These are phyloP conservation scores for Cephus pygmeus DNA, from an alignment of 2,888 invertebrate species.

Conservation along the genomic window DNA sequence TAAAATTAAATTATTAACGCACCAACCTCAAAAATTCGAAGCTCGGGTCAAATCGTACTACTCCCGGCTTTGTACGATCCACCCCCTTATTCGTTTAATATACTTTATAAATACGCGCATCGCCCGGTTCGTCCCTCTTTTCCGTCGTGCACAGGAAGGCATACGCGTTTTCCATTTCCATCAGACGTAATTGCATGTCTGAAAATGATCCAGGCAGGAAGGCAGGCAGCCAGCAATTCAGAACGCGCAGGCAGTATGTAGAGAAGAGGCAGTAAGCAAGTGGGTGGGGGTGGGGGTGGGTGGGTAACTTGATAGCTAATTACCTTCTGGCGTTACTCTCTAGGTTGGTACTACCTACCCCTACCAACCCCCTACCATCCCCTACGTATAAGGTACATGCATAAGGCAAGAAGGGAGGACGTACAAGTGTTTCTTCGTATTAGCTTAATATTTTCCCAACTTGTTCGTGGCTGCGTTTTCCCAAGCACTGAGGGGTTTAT, in stretches of 20 bases:
- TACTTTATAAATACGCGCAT: not conserved
- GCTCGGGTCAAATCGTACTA: not conserved
- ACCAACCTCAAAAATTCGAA: not conserved
- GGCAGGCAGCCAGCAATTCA: slow-evolving; percentile 27
- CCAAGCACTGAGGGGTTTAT: not conserved
- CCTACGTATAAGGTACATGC: not conserved
- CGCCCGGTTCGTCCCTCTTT: slow-evolving; percentile 5
- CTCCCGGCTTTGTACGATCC: not conserved
- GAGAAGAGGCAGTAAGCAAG: slow-evolving; percentile 27
- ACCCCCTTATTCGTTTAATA: not conserved
- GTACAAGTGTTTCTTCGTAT: slow-evolving; percentile 41
- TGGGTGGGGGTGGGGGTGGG: slow-evolving; percentile 30
- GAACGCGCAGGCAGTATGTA: not conserved
- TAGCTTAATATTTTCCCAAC: slow-evolving; percentile 37
- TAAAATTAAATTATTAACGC: not conserved
- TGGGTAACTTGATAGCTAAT: slow-evolving; percentile 54
- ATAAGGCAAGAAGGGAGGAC: slow-evolving; percentile 33
- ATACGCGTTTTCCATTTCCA: slow-evolving; percentile 42
- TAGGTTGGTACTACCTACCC: not conserved
- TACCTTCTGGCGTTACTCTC: slow-evolving; percentile 44
- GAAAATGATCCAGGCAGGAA: slow-evolving; percentile 45
- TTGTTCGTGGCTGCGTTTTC: slow-evolving; percentile 1
- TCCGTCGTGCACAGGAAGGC: slow-evolving; percentile 15
- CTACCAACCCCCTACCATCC: slow-evolving; percentile 13
- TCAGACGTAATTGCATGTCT: slow-evolving; percentile 50